A percentile compares a stretch with the other conserved stretches of the same genome.
Conservation (phyloP, 1,140 invertebrate species). For the Drosophila ambigua region DNA sequence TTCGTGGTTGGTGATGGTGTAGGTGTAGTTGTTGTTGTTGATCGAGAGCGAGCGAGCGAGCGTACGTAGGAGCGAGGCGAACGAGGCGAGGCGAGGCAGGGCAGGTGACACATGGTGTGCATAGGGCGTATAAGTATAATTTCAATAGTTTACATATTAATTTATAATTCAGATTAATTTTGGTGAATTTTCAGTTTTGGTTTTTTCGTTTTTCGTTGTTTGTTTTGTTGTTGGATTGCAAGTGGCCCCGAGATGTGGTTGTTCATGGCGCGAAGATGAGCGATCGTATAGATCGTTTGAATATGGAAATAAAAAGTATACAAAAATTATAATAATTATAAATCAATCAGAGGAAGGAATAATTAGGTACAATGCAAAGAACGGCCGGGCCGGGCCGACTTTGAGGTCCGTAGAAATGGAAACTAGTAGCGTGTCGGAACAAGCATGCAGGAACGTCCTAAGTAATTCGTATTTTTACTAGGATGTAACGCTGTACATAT, state of each 20-base stretch:
- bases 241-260: constrained; percentile 43
- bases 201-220: constrained; percentile 25
- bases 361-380: too few relatives aligned
- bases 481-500: constrained; percentile 44
- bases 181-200: constrained; percentile 51
- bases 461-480: constrained; percentile 23
- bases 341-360: too few relatives aligned
- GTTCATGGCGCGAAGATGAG: constrained; percentile 15
- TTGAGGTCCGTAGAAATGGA: too few relatives aligned
- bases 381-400: too few relatives aligned
- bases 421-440: constrained; percentile 21
- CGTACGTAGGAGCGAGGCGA: constrained; percentile 42
- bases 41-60: constrained; percentile 41
- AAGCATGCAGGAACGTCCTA: constrained; percentile 59
- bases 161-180: constrained; percentile 49
- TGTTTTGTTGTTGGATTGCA: neutral
- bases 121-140: constrained; percentile 50
- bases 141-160: constrained; percentile 58
- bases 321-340: too few relatives aligned
- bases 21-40: constrained; percentile 65
- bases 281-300: too few relatives aligned
- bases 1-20: constrained; percentile 52
- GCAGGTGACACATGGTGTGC: constrained; percentile 66
- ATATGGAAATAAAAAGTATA: too few relatives aligned
- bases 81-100: constrained; percentile 28